Base-by-base conservation (phyloP, 2,113 vertebrate species). In the Thalassoma bifasciatum region DNA sequence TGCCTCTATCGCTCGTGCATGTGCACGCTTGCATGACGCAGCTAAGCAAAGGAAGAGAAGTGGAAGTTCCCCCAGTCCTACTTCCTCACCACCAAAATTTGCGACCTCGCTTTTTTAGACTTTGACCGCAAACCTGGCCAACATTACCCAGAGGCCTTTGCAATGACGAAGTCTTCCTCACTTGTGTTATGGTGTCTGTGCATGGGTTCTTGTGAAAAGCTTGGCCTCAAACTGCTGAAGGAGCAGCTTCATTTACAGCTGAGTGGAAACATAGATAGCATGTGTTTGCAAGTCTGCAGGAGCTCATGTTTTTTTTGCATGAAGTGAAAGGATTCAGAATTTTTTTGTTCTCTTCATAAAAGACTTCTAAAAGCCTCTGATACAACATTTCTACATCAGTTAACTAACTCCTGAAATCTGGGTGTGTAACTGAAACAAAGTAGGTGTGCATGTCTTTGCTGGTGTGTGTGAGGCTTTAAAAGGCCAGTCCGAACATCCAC, bases 1-100 rank as follows among this genome's bases (percentile, higher is more conserved):
- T 37, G 21, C 53, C 38, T 63, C 2, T 77, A 47, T 74, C 14
- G 72, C 40, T 68, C 19, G 30, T 58, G 47, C 34, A 8, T 56
- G 61, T 50, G 81, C 78, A 59, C 54, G 78, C 73, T 88, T 87
- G 79, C 79, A 81, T 47, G 75, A 71, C 67, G 67, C 70, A 83
- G 90, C 76, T 87, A 85, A 86, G 80, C 64, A 70, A 53, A 89
- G 89, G 88, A 92, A 93, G 89, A 71, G 86, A 91, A 88, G 85
- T 93, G 86, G 92, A 94, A 94, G 92, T 92, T 92, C 93, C 90
- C 89, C 89, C 77, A 85, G 86, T 86, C 82, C 73, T 86, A 88
- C 89, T 89, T 93, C 92, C 92, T 91, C 89, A 86, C 90, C 90
- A 88, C 86, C 89, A 83, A 84, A 91, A 89, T 75, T 83, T 86